phyloP scores from a whole-genome alignment of 1,140 invertebrate species.

The Drepana arcuata region DNA sequence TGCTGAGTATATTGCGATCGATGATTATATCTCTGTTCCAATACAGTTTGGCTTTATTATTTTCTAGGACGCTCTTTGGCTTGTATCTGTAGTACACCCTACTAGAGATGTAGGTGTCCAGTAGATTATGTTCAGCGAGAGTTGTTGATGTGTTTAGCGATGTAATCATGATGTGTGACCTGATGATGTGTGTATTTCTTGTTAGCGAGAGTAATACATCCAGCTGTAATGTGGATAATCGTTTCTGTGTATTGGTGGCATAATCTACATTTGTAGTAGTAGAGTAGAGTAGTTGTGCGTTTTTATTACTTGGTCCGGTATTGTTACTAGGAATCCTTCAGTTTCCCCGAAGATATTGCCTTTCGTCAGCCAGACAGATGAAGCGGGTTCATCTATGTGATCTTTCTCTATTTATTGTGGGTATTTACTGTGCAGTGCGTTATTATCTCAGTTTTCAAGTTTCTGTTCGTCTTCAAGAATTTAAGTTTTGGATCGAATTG shows the following conservation, averaged over 20 bases:
- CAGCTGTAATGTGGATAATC: slow-evolving; percentile 8
- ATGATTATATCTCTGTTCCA: slow-evolving; percentile 6
- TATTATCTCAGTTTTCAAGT: slow-evolving; percentile 4
- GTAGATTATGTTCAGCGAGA: slow-evolving; percentile 1
- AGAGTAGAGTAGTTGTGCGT: slow-evolving; percentile 19
- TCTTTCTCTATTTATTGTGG: slow-evolving; percentile 1
- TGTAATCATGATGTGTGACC: slow-evolving; percentile 4
- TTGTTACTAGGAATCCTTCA: slow-evolving; percentile 24
- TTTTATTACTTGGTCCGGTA: slow-evolving; percentile 24
- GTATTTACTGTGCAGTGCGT: slow-evolving; percentile 7
- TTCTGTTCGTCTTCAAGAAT: slow-evolving; percentile 5
- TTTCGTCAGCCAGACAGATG: slow-evolving; percentile 14
- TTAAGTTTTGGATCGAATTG: neutral
- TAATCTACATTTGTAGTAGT: slow-evolving; percentile 10
- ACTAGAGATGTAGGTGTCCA: neutral
- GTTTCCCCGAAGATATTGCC: slow-evolving; percentile 23
- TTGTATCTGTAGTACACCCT: slow-evolving; percentile 8
- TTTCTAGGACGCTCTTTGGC: slow-evolving; percentile 2
- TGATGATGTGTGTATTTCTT: slow-evolving; percentile 8
- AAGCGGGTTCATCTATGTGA: slow-evolving; percentile 10
- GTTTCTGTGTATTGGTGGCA: slow-evolving; percentile 1
- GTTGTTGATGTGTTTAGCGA: slow-evolving; percentile 7
- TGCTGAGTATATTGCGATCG: slow-evolving; percentile 3
- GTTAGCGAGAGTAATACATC: slow-evolving; percentile 1
- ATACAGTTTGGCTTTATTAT: slow-evolving; percentile 1